These are phyloP conservation scores for Garra rufa DNA, from an alignment of 2,113 vertebrate species.

Conservation along the genomic window DNA sequence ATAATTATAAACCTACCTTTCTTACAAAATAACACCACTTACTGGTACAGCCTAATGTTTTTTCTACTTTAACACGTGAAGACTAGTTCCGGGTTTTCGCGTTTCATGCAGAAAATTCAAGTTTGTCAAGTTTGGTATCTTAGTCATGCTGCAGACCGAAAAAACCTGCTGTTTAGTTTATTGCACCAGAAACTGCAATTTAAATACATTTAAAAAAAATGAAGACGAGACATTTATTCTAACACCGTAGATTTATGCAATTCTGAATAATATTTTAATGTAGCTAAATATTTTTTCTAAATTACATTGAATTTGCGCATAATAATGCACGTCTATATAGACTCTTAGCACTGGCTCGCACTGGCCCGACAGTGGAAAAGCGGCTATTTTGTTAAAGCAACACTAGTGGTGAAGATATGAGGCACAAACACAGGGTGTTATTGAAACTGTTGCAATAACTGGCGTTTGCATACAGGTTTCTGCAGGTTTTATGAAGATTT, in stretches of 20 bases:
- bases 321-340: background rate
- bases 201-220: too few relatives aligned
- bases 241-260: background rate
- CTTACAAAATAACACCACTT: background rate
- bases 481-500: background rate
- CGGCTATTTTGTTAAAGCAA: background rate
- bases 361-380: too few relatives aligned
- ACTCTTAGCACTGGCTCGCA: too few relatives aligned
- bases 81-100: slow-evolving; percentile 33
- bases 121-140: slow-evolving; percentile 40
- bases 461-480: background rate
- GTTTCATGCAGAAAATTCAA: slow-evolving; percentile 19
- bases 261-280: background rate
- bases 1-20: slow-evolving; percentile 17
- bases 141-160: background rate
- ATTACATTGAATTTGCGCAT: background rate
- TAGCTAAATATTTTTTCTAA: background rate
- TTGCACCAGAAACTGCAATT: background rate
- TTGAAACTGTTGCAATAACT: background rate
- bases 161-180: slow-evolving; percentile 33
- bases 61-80: slow-evolving; percentile 12
- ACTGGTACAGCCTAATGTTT: background rate
- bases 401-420: too few relatives aligned
- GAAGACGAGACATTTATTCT: background rate
- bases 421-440: background rate